Base-by-base conservation (phyloP, 37 sponge, comb jelly and placozoan species). In the Eunapius fragilis region DNA sequence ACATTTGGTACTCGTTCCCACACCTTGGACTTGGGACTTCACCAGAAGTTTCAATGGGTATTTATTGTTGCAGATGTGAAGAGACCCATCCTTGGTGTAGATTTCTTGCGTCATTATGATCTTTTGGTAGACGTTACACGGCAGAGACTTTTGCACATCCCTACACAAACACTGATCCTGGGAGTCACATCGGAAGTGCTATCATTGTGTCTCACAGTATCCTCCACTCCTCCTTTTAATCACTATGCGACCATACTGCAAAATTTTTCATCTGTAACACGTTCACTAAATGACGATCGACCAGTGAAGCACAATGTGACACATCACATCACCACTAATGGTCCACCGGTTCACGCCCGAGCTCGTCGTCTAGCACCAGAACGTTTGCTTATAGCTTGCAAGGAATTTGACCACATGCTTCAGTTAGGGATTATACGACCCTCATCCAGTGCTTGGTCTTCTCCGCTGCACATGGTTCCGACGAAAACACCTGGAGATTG, bases 401-500 rank as follows among this genome's bases (percentile, higher is more conserved):
- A n/a, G n/a, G n/a, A n/a, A n/a, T n/a, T n/a, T n/a, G 30, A 31
- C 24, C 69, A 71, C 37, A 77, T 85, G 85, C 37, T 85, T 11
- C 37, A 85, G 2, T 67, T 77, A 17, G 78, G 85, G 5, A 85
- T 85, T 67, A 34, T 85, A 26, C 69, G 78, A 37, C 87, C 80
- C 0, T 86, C 87, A 14, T 80, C 80, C 0, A 80, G 80, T 37
- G 35, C n/a, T 25, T 86, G 88, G 88, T 31, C 84, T 3, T 78
- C 84, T 26, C 79, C 84, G 26, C 68, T 83, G 33, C 81, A 85
- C 47, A 79, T 89, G 90, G 90, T 80, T 4, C 83, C 88, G 22
- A 91, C 82, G 75, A 80, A 78, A 26, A 71, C 85, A 0, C 70
- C 84, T 3, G 81, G 92, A 2, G 88, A 92, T 48, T 83, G 92